These are phyloP conservation scores for Aplochiton taeniatus DNA, from an alignment of 2,797 vertebrate genomes.

Conservation along the genomic window DNA sequence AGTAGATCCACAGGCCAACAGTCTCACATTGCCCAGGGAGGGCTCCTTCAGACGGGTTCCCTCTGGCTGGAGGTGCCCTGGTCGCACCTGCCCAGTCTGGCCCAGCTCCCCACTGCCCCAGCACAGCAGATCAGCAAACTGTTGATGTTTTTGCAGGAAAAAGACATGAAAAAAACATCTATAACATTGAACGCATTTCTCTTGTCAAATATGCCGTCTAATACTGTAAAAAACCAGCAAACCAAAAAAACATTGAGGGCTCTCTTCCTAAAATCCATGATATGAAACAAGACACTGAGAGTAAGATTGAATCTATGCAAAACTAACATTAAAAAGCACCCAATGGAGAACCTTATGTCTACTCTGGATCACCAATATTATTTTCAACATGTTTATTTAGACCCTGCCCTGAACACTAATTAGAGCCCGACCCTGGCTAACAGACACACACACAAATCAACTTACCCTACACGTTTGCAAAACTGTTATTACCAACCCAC, in stretches of 20 bases:
- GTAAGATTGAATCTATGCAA: constrained; percentile 21
- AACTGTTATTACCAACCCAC: constrained; percentile 78
- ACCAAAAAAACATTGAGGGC: no score
- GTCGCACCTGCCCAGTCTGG: constrained; percentile 43
- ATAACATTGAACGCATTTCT: not conserved
- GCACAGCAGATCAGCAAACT: constrained; percentile 45
- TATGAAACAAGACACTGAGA: not conserved
- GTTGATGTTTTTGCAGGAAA: constrained; percentile 21
- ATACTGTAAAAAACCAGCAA: no score
- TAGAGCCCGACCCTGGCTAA: constrained; percentile 77
- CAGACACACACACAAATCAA: constrained; percentile 21
- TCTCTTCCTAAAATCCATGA: no score
- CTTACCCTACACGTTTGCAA: not conserved
- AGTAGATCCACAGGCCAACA: constrained; percentile 58
- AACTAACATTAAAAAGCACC: constrained; percentile 39
- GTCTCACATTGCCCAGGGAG: constrained; percentile 43
- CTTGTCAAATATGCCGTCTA: no score
- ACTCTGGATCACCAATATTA: constrained; percentile 62
- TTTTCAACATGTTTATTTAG: constrained; percentile 71
- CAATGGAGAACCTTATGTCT: constrained; percentile 51
- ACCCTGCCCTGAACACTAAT: constrained; percentile 84
- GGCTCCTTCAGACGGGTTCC: constrained; percentile 43
- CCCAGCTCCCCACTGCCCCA: constrained; percentile 58
- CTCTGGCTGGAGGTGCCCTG: constrained; percentile 26
- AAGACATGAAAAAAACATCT: not conserved